Conservation (phyloP, 2,888 invertebrate species). For the Cataglyphis altisquamis region DNA sequence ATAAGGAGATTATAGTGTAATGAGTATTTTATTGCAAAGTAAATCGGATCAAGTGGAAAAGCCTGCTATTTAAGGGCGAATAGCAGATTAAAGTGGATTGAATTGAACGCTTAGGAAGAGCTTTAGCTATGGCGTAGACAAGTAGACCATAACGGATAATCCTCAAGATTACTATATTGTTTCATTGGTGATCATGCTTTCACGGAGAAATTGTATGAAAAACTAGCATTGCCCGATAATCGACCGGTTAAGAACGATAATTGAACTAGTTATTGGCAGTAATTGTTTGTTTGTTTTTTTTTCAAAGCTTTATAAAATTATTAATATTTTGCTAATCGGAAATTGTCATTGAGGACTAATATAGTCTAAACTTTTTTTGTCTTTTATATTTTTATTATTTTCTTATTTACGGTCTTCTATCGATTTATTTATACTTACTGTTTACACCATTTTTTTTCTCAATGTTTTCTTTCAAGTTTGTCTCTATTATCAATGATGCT, state of each 20-base stretch:
- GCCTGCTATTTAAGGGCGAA: conserved; percentile 34
- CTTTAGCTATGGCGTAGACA: conserved; percentile 17
- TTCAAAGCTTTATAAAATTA: not conserved
- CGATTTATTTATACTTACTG: not conserved
- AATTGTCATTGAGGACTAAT: not conserved
- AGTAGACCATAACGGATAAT: conserved; percentile 48
- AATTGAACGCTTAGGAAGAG: conserved; percentile 16
- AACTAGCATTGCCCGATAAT: not conserved
- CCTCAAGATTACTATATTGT: conserved; percentile 21
- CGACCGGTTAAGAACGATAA: conserved; percentile 8
- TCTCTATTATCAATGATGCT: not conserved
- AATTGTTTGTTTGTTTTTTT: not conserved
- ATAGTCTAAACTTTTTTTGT: not conserved
- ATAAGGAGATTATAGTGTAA: conserved; percentile 31
- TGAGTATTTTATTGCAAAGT: conserved; percentile 49
- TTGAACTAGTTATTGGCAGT: not conserved
- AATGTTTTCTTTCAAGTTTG: not conserved
- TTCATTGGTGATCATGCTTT: conserved; percentile 4
- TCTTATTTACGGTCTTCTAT: not conserved
- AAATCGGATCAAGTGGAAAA: conserved; percentile 40
- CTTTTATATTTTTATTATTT: not conserved
- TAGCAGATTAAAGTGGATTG: conserved; percentile 26
- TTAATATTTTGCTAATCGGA: not conserved
- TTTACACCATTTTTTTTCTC: not conserved
- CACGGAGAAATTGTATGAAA: not conserved